Base-by-base conservation (phyloP, 1,140 invertebrate genomes). In the Wasmannia auropunctata region DNA sequence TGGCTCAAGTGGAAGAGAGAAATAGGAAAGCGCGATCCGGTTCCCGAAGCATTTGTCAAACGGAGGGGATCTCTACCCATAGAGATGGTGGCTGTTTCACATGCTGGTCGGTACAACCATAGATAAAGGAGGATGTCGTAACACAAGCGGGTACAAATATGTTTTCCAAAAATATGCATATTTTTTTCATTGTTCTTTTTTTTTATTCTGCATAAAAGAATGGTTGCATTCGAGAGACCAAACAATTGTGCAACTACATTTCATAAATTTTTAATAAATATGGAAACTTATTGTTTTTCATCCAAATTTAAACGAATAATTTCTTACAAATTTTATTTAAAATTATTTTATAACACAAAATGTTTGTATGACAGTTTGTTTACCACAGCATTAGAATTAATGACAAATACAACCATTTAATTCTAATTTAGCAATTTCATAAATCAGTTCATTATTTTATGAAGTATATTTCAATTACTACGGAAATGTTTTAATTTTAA, bases 11-110 rank as follows among this genome's bases (percentile, higher is more conserved):
- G 79, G 80, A 93, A 88, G 28, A 84, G 84, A 51, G 89, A 93
- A 56, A 56, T 92, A 62, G 90, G 86, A 67, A 92, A 94, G 65
- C 91, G 93, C 84, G 92, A 94, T 60, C 92, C 95, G 46, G 92
- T 95, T 83, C 63, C 95, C 31, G 95, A 96, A 86, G 92, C 95
- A 88, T 92, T 95, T 88, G 94, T 94, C 89, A 95, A 95, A 87
- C 94, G 96, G 85, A 93, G 96, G 80, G 96, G 96, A 79, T 96
- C 96, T 85, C 93, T 97, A 88, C 96, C 96, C 43, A 95, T 96
- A 89, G 96, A 97, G 91, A 96, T 96, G 92, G 94, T 96, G 88
- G 94, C 95, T 86, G 93, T 96, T 91, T 95, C 95, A 91, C 95
- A 96, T 91, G 94, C 95, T 91, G 96, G 96, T 95, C 93, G 93